Evolutionary conservation across 1,140 invertebrate genomes (phyloP).

Genomic region (Arion vulgaris): DNA sequence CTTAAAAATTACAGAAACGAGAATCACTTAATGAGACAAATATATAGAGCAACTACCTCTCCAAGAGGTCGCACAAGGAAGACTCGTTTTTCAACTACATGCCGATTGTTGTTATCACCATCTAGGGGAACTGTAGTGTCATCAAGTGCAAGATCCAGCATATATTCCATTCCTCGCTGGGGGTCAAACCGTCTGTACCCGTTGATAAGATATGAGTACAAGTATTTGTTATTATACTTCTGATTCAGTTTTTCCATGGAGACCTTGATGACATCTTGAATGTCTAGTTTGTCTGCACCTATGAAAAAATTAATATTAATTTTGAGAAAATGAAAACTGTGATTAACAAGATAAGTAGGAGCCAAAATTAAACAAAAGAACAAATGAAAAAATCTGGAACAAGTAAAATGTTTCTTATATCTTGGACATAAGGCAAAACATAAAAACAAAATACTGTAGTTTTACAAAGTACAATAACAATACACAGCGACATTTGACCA

Average conservation of each 20-base stretch:
- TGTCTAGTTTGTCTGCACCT: constrained; percentile 79
- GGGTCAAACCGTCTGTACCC: constrained; percentile 90
- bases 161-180: constrained; percentile 89
- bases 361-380: too few species aligned
- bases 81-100: constrained; percentile 57
- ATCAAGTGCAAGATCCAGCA: constrained; percentile 81
- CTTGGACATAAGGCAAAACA: too few species aligned
- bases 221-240: constrained; percentile 74
- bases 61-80: constrained; percentile 81
- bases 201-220: constrained; percentile 78
- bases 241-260: constrained; percentile 76
- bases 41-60: constrained; percentile 75
- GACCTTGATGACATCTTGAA: constrained; percentile 79
- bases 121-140: constrained; percentile 50
- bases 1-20: too few species aligned
- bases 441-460: too few species aligned
- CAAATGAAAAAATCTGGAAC: too few species aligned
- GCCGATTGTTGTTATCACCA: not conserved
- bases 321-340: too few species aligned
- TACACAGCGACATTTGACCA: too few species aligned
- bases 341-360: too few species aligned
- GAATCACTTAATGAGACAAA: too few species aligned
- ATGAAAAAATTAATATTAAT: not conserved
- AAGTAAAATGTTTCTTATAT: too few species aligned
- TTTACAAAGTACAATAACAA: too few species aligned